These are phyloP conservation scores for Thera britannica DNA, from an alignment of 2,888 invertebrate species.

Conservation along the genomic window DNA sequence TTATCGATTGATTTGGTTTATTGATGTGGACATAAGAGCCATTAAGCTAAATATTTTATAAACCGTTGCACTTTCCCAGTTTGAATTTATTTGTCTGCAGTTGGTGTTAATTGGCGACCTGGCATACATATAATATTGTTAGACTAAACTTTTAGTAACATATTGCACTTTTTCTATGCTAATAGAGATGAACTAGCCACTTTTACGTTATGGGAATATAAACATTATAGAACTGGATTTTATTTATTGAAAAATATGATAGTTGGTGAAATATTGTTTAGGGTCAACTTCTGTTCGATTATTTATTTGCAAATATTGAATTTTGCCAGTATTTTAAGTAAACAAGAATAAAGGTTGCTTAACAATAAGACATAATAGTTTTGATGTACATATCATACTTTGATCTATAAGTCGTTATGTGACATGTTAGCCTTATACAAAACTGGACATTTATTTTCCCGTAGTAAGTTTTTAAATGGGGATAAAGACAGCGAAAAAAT, in stretches of 20 bases:
- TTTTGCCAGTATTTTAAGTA: too few relatives aligned
- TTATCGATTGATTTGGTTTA: slow-evolving; percentile 2
- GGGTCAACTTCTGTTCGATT: neutral
- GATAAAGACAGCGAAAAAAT: too few relatives aligned
- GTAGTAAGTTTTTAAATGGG: too few relatives aligned
- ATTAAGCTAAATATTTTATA: slow-evolving; percentile 11
- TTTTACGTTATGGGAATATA: neutral
- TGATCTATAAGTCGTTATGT: too few relatives aligned
- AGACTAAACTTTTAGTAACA: neutral
- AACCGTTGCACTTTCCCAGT: slow-evolving; percentile 15
- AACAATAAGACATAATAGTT: too few relatives aligned
- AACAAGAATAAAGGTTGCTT: too few relatives aligned
- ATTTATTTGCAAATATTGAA: too few relatives aligned
- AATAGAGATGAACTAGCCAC: slow-evolving; percentile 3
- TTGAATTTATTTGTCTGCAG: slow-evolving; percentile 25
- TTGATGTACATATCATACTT: too few relatives aligned
- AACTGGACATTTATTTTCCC: too few relatives aligned
- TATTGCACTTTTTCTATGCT: neutral
- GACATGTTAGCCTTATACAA: too few relatives aligned
- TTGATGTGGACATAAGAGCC: neutral
- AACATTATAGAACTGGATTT: neutral
- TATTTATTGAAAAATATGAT: neutral
- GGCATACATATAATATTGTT: slow-evolving; percentile 11
- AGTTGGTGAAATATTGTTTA: neutral
- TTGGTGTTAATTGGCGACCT: slow-evolving; percentile 14